These are phyloP conservation scores for Belgica antarctica DNA, from an alignment of 2,888 invertebrate genomes.

Conservation along the genomic window DNA sequence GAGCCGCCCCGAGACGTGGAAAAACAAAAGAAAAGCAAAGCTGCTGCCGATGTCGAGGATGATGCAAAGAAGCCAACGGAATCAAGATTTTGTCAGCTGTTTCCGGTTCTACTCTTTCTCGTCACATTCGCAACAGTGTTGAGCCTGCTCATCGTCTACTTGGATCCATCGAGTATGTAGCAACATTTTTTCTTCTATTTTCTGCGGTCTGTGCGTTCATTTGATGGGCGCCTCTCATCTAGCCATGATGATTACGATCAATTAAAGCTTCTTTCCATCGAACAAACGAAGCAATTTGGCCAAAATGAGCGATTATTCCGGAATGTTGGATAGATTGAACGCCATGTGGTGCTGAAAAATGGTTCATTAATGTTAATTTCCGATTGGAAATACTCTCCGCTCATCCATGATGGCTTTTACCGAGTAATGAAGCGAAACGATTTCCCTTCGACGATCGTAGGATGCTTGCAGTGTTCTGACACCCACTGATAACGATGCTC, in stretches of 20 bases:
- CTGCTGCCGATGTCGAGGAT: neutral
- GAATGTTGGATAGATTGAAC: neutral
- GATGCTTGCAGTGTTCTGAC: neutral
- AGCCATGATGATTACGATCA: neutral
- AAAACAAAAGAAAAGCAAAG: neutral
- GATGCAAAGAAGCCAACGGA: conserved; percentile 49
- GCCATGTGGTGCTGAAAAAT: conserved; percentile 6
- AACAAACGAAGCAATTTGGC: neutral
- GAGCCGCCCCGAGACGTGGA: conserved; percentile 31
- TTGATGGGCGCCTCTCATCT: conserved; percentile 6
- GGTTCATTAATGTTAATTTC: conserved; percentile 28
- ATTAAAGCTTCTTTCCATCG: neutral
- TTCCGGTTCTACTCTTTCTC: conserved; percentile 71
- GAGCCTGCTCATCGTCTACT: conserved; percentile 73
- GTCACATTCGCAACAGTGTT: conserved; percentile 77
- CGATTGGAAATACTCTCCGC: conserved; percentile 13
- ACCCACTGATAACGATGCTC: neutral
- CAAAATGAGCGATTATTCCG: neutral
- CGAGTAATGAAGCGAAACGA: neutral
- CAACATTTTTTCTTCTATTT: conserved; percentile 5
- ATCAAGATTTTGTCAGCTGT: conserved; percentile 54
- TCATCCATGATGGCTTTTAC: neutral
- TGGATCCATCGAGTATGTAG: conserved; percentile 77
- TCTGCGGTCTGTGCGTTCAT: too few relatives aligned
- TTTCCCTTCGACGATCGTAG: conserved; percentile 3